Evolutionary conservation across 2,888 invertebrate genomes (phyloP).

Genomic region (Drosophila ezoana): DNA sequence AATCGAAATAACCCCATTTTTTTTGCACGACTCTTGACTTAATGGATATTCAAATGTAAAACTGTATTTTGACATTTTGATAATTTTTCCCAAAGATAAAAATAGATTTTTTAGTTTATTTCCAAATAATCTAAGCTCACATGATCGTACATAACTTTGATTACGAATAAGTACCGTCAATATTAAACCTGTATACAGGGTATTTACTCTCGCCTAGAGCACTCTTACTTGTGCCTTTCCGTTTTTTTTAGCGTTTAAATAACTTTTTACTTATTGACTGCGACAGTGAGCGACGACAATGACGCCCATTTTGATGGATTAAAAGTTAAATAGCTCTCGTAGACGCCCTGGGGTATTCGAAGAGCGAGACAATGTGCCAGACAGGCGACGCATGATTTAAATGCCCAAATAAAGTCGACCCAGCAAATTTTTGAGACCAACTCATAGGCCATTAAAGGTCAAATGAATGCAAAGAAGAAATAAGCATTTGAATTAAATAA

Average conservation of each 20-base stretch:
- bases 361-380: constrained; percentile 32
- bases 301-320: constrained; percentile 67
- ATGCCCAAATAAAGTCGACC: constrained; percentile 37
- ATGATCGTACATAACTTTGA: too few species aligned
- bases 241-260: constrained; percentile 47
- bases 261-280: constrained; percentile 46
- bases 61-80: too few species aligned
- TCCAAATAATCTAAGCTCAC: too few species aligned
- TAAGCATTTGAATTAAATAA: not conserved
- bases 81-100: too few species aligned
- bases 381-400: constrained; percentile 45
- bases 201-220: not conserved
- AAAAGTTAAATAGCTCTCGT: constrained; percentile 65
- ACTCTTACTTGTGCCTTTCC: not conserved
- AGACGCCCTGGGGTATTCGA: constrained; percentile 44
- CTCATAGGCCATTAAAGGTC: constrained; percentile 24
- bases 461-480: constrained; percentile 4
- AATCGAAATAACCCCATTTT: too few species aligned
- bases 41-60: too few species aligned
- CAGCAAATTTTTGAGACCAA: constrained; percentile 19
- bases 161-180: not conserved
- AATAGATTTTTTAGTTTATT: too few species aligned
- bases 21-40: too few species aligned
- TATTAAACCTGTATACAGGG: not conserved
- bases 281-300: constrained; percentile 30